Evolutionary conservation across 2,888 invertebrate species (phyloP).

Genomic region (Branchipolynoe longqiensis): DNA sequence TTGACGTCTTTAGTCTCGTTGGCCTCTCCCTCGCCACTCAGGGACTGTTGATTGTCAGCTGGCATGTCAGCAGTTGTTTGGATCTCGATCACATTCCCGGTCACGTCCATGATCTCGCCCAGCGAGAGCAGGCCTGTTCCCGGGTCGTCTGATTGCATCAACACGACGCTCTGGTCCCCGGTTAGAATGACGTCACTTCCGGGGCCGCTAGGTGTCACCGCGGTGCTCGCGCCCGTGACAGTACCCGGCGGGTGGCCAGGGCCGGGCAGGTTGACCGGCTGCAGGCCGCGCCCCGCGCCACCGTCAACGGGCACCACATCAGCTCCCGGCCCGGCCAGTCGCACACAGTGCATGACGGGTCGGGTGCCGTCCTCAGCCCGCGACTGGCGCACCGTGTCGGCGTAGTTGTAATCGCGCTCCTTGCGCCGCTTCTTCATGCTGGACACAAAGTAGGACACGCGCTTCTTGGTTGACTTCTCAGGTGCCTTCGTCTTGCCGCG

Average conservation of each 20-base stretch:
- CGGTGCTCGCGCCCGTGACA: too few relatives aligned
- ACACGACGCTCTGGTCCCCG: neutral
- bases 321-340: neutral
- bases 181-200: neutral
- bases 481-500: constrained; percentile 51
- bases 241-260: too few relatives aligned
- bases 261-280: neutral
- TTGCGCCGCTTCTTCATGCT: constrained; percentile 70
- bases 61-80: neutral
- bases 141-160: constrained; percentile 10
- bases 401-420: constrained; percentile 61
- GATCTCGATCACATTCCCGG: neutral
- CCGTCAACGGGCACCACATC: neutral
- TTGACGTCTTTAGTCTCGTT: too few relatives aligned
- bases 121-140: constrained; percentile 2
- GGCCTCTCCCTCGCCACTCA: too few relatives aligned
- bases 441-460: constrained; percentile 71
- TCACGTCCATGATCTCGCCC: neutral
- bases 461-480: constrained; percentile 68
- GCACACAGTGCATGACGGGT: too few relatives aligned
- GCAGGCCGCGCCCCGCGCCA: too few relatives aligned
- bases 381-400: neutral
- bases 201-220: too few relatives aligned
- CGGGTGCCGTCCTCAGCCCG: neutral
- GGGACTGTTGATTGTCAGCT: too few relatives aligned